Conservation (phyloP, 92 coral and sea anemone species). For the Phenganax subtilis region DNA sequence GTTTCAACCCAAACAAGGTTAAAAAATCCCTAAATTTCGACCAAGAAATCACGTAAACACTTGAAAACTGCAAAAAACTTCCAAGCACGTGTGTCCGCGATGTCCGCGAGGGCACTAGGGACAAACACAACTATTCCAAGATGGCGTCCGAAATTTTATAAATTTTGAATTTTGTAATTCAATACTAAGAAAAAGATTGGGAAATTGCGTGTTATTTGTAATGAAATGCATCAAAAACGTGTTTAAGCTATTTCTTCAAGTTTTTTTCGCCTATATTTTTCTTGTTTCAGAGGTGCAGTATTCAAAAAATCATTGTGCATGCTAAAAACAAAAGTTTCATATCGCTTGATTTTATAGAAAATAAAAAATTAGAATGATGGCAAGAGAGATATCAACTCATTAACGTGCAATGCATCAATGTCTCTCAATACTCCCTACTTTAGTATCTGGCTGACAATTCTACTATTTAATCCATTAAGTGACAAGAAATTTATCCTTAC, state of each 20-base stretch:
- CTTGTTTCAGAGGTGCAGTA: conserved; percentile 17
- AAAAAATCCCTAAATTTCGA: background rate
- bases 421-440: no score
- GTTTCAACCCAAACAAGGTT: background rate
- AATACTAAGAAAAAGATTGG: background rate
- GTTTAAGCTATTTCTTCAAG: background rate
- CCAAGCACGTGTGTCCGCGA: background rate
- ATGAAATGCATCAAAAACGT: conserved; percentile 5
- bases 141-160: conserved; percentile 14
- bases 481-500: no score
- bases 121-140: background rate
- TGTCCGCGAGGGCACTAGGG: conserved; percentile 22
- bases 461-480: no score
- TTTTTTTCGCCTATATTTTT: background rate
- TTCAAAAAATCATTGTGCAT: background rate
- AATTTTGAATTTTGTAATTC: background rate
- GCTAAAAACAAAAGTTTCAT: background rate
- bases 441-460: no score
- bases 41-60: background rate
- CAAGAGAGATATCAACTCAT: no score
- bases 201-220: background rate
- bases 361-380: no score
- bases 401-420: no score
- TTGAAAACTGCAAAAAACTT: background rate
- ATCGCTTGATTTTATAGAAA: no score